These are phyloP conservation scores for Gopherus flavomarginatus DNA, from an alignment of 2,113 vertebrate species.

Conservation along the genomic window DNA sequence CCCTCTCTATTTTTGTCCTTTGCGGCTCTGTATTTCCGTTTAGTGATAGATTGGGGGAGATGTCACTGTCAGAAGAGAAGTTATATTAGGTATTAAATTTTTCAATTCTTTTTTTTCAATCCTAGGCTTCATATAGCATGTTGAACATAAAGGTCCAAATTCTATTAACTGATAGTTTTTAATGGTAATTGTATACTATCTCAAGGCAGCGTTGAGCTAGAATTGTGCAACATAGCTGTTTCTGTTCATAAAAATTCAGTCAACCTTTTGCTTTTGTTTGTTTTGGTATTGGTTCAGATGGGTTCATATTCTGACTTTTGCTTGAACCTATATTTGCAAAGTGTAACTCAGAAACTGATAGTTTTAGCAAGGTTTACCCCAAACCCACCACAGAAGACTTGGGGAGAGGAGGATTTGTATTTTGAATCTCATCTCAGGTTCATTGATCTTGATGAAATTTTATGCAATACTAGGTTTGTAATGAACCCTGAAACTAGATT, in stretches of 20 bases:
- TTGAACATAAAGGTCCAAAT: not conserved
- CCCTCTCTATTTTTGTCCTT: not conserved
- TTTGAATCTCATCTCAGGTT: not conserved
- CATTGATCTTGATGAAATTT: fast-evolving
- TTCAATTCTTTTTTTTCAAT: not conserved
- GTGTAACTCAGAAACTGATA: not conserved
- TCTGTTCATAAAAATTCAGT: not conserved
- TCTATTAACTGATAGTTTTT: not conserved
- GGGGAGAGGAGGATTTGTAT: not conserved
- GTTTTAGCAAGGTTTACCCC: not conserved
- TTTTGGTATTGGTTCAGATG: not conserved
- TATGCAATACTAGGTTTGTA: not conserved
- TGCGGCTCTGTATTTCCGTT: not conserved
- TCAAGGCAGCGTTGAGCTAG: not conserved
- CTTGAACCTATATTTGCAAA: not conserved
- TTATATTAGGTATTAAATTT: not conserved
- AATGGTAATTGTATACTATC: not conserved
- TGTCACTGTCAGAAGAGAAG: not conserved
- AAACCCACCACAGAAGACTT: not conserved
- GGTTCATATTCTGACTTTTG: not conserved
- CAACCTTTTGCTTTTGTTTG: not conserved
- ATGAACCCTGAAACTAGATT: not conserved
- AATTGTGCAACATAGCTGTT: not conserved
- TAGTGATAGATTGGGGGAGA: not conserved
- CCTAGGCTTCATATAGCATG: fast-evolving